Base-by-base conservation (phyloP, 2,113 vertebrate species). In the Chunga burmeisteri region DNA sequence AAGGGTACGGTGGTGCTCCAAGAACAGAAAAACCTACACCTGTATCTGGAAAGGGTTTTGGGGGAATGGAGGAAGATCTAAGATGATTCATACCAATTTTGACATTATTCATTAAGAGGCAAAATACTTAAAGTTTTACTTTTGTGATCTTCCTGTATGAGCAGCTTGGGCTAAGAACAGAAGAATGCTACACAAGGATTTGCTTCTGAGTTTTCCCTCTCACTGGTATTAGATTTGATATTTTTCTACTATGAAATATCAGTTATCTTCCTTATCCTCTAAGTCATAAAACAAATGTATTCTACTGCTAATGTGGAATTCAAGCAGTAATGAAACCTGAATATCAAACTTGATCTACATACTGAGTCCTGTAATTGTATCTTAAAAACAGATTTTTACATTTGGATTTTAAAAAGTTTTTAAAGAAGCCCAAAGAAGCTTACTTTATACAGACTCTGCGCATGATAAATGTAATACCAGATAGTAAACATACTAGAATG, bases 271-370 rank as follows among this genome's bases (percentile, higher is more conserved):
- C 62, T 93, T 93, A 86, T 20, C 67, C 13, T 84, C 55, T 63
- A 88, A 80, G 59, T 84, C 52, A 40, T 44, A 83, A 91, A 97
- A 73, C 62, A 92, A 75, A 74, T 78, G 44, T 34, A 93, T 70
- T 91, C 91, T 79, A 91, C 81, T 80, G 63, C 80, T 83, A 95
- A 88, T 68, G 53, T 73, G 46, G 67, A 15, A 75, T 85, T 96
- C 65, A 81, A 97, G 75, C 78, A 88, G 86, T 94, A 94, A 96
- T 66, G 91, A 94, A 91, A 98, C 96, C 56, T 87, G 90, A 97
- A 83, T 95, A 94, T 86, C 46, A 88, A 93, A 96, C 91, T 77
- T 88, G 79, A 93, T 91, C 95, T 95, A 95, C 80, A 87, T 84
- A 97, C 46, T 9, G 86, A 95, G 27, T 81, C 89, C 34, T 79